These are phyloP conservation scores for Halcyon chelicuti DNA, from an alignment of 2,797 vertebrate genomes.

Conservation along the genomic window DNA sequence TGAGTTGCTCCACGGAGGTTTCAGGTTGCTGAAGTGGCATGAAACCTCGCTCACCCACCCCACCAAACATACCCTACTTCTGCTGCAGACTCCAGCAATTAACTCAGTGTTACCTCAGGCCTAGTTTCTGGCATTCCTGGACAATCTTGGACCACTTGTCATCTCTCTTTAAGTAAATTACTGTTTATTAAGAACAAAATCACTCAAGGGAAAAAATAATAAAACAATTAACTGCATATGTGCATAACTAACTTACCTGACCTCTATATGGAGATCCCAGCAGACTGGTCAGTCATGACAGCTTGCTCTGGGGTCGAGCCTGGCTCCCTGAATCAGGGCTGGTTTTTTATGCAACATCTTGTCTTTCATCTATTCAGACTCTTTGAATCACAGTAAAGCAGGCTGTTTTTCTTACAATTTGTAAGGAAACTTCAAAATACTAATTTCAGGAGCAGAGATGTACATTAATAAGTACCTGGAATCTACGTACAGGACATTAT, in stretches of 20 bases:
- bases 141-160: neutral
- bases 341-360: neutral
- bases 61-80: neutral
- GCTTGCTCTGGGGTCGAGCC: accelerated
- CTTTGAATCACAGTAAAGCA: neutral
- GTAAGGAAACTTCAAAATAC: neutral
- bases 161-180: neutral
- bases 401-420: accelerated
- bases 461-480: neutral
- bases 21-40: neutral
- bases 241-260: neutral
- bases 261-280: neutral
- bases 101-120: neutral
- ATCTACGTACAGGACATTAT: neutral
- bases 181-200: neutral
- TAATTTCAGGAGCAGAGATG: neutral
- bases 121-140: neutral
- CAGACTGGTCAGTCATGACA: neutral
- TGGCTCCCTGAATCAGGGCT: neutral
- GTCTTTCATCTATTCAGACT: neutral
- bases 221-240: neutral
- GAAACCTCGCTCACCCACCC: neutral
- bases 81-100: neutral
- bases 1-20: neutral
- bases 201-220: neutral